phyloP scores from a whole-genome alignment of 2,797 vertebrate genomes.

The Sciurus vulgaris region DNA sequence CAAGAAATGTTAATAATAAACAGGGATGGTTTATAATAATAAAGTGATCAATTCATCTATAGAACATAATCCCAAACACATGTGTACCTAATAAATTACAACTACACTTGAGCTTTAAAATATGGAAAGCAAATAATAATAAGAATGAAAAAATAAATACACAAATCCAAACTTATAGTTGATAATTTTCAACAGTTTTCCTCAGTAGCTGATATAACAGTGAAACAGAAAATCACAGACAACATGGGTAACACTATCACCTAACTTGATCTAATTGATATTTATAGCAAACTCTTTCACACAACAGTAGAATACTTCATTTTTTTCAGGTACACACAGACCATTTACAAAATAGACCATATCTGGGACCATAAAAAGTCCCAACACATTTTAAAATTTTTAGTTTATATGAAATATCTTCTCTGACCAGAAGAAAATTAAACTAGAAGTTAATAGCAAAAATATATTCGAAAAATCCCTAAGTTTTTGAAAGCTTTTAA shows the following conservation, averaged over 20 bases:
- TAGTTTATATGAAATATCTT: slow-evolving; percentile 1
- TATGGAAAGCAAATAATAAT: not conserved
- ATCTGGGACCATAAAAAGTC: not conserved
- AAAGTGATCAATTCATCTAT: not conserved
- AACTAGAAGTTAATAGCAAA: slow-evolving; percentile 33
- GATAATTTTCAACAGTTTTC: not conserved
- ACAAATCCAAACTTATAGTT: not conserved
- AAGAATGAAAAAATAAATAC: not conserved
- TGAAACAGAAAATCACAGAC: not conserved
- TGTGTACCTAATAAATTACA: not conserved
- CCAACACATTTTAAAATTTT: not conserved
- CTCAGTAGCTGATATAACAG: not conserved
- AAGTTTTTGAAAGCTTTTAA: slow-evolving; percentile 35
- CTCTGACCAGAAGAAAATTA: slow-evolving; percentile 23
- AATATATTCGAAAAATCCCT: not conserved
- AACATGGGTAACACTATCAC: not conserved
- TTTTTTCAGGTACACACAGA: not conserved
- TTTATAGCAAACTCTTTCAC: not conserved
- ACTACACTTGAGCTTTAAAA: slow-evolving; percentile 21
- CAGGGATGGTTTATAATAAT: not conserved
- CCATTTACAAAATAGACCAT: slow-evolving; percentile 6
- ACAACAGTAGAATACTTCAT: not conserved
- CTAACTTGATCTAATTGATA: not conserved
- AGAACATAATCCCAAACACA: not conserved
- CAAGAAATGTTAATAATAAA: not conserved